Evolutionary conservation across 2,113 vertebrate genomes (phyloP).

Genomic region (Catharus minimus): DNA sequence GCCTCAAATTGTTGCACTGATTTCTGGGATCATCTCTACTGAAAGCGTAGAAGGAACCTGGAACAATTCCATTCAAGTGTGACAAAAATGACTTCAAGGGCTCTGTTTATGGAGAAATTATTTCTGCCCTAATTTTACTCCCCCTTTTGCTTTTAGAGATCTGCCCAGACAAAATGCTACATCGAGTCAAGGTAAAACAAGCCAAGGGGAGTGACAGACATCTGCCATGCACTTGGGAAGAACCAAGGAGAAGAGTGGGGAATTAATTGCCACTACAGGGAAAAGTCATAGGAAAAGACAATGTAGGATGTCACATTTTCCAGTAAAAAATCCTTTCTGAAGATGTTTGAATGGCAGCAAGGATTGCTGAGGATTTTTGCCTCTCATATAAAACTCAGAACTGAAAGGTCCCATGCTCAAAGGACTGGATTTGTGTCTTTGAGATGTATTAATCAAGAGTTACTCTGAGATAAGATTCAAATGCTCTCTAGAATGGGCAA

Average conservation of each 20-base stretch:
- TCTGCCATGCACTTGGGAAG: background rate
- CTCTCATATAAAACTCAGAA: background rate
- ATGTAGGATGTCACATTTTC: background rate
- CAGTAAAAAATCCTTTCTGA: background rate
- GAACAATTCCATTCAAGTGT: background rate
- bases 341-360: background rate
- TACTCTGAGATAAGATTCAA: background rate
- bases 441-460: background rate
- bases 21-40: background rate
- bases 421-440: background rate
- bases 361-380: background rate
- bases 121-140: background rate
- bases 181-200: background rate
- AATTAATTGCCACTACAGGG: background rate
- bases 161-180: background rate
- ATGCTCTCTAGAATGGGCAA: background rate
- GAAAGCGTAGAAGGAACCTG: background rate
- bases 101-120: background rate
- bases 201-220: background rate
- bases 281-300: background rate
- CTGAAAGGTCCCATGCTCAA: background rate
- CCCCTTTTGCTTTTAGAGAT: background rate
- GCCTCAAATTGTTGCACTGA: background rate
- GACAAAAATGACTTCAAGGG: background rate
- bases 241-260: background rate